A percentile compares a stretch with the other conserved stretches of the same genome.
phyloP scores from a whole-genome alignment of 2,888 invertebrate species.

The Aleiodes leptofemur region DNA sequence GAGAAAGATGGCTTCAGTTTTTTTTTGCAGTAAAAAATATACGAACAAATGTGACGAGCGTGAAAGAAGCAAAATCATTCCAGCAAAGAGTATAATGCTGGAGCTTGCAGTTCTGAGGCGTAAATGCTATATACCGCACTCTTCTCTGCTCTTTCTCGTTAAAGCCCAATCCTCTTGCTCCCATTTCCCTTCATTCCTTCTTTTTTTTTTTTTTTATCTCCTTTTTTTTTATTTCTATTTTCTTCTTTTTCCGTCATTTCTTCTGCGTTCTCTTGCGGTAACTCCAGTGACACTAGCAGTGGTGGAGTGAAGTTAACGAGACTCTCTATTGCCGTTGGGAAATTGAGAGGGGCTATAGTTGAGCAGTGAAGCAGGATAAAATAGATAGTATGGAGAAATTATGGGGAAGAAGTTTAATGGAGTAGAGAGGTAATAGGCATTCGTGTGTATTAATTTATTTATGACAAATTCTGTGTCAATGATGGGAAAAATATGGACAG shows the following conservation, averaged over 20 bases:
- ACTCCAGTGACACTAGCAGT: constrained; percentile 2
- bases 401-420: no score
- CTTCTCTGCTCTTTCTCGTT: constrained; percentile 23
- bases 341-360: no score
- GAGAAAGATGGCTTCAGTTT: no score
- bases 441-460: no score
- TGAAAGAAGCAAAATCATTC: constrained; percentile 27
- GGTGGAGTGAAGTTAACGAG: constrained; percentile 4
- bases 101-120: constrained; percentile 7
- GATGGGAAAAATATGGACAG: no score
- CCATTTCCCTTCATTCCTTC: background rate
- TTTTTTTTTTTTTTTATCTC: constrained; percentile 2
- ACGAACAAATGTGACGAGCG: constrained; percentile 26
- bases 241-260: background rate
- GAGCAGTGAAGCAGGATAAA: no score
- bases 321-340: no score
- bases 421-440: no score
- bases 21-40: background rate
- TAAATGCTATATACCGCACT: constrained; percentile 19
- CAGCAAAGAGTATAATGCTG: constrained; percentile 22
- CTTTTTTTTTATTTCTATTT: constrained; percentile 10
- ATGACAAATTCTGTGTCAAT: no score
- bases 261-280: constrained; percentile 9
- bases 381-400: no score
- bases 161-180: constrained; percentile 4